Evolutionary conservation across 2,113 vertebrate species (phyloP).

Genomic region (Pangasianodon hypophthalmus): DNA sequence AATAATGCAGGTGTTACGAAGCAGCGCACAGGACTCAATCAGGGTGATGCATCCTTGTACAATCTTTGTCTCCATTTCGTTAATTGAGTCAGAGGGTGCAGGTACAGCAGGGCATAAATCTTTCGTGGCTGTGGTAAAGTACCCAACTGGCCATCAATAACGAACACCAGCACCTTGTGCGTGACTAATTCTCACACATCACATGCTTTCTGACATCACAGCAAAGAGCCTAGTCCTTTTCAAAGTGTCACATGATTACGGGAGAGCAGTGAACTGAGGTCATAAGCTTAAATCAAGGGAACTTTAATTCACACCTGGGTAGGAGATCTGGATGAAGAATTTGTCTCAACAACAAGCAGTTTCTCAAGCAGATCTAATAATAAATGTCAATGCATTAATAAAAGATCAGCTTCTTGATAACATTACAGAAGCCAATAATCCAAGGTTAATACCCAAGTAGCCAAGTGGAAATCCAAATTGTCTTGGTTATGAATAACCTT

Average conservation of each 20-base stretch:
- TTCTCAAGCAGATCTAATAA: background rate
- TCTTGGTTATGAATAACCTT: constrained; percentile 11
- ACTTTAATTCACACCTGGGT: background rate
- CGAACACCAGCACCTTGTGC: constrained; percentile 60
- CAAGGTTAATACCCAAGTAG: background rate
- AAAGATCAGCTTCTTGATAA: background rate
- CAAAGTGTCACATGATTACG: constrained; percentile 10
- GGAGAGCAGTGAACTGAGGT: constrained; percentile 22
- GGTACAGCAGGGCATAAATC: constrained; percentile 60
- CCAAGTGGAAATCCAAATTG: constrained; percentile 37
- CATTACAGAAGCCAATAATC: background rate
- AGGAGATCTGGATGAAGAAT: background rate
- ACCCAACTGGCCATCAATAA: constrained; percentile 68
- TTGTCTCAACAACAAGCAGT: background rate
- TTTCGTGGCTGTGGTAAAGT: constrained; percentile 45
- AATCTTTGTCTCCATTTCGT: constrained; percentile 66
- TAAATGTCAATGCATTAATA: background rate
- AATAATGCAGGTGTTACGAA: background rate
- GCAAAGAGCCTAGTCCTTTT: constrained; percentile 28
- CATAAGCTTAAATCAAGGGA: background rate
- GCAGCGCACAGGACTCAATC: background rate
- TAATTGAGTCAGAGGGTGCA: constrained; percentile 65
- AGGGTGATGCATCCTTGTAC: constrained; percentile 50
- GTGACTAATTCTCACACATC: constrained; percentile 67
- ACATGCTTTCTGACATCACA: constrained; percentile 60